Conservation (phyloP, 2,797 vertebrate genomes). For the Enoplosus armatus region DNA sequence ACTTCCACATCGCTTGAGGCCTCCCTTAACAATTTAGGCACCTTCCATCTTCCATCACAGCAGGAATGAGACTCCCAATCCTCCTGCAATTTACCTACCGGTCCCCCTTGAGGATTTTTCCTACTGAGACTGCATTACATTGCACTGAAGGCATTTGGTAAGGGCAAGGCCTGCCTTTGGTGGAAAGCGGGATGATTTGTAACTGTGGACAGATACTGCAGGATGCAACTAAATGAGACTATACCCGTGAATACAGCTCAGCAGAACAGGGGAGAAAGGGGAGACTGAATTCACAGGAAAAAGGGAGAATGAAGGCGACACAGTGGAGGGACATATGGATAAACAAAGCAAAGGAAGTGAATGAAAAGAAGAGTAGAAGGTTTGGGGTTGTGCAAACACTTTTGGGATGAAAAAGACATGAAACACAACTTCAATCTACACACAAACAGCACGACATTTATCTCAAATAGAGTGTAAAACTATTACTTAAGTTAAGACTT, state of each 20-base stretch:
- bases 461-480: background rate
- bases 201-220: slow-evolving; percentile 54
- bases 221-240: slow-evolving; percentile 50
- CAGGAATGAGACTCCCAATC: slow-evolving; percentile 55
- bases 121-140: slow-evolving; percentile 47
- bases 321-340: slow-evolving; percentile 12
- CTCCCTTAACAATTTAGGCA: slow-evolving; percentile 54
- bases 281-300: background rate
- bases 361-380: too few species aligned
- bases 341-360: slow-evolving; percentile 39
- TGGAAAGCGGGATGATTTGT: slow-evolving; percentile 65
- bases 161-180: slow-evolving; percentile 41
- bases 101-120: slow-evolving; percentile 35
- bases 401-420: background rate
- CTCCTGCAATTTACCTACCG: slow-evolving; percentile 56
- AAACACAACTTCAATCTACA: background rate
- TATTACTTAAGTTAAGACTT: background rate
- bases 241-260: slow-evolving; percentile 45
- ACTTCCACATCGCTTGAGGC: slow-evolving; percentile 48
- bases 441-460: background rate
- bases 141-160: slow-evolving; percentile 49
- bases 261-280: slow-evolving; percentile 1
- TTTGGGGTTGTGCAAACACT: too few species aligned
- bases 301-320: slow-evolving; percentile 3
- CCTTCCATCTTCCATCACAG: slow-evolving; percentile 71